Evolutionary conservation across 53 echinoderm and acorn worm species (phyloP).

Genomic region (Arbacia lixula): DNA sequence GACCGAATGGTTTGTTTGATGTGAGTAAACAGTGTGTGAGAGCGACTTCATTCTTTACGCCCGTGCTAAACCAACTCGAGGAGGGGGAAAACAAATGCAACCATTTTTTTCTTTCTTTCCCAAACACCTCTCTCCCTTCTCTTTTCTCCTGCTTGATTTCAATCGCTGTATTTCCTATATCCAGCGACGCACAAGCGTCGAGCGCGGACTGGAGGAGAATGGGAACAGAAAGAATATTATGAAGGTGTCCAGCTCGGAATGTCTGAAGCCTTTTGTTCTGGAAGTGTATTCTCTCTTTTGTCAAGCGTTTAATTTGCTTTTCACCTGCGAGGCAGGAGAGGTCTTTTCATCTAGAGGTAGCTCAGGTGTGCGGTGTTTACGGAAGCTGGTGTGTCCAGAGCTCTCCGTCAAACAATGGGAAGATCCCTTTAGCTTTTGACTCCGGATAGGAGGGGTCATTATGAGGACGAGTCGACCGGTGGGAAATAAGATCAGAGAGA

Average conservation of each 20-base stretch:
- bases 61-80: conserved; percentile 22
- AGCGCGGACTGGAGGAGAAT: no score
- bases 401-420: conserved; percentile 21
- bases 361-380: conserved; percentile 56
- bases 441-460: conserved; percentile 25
- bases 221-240: no score
- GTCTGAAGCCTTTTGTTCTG: conserved; percentile 1
- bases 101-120: not conserved
- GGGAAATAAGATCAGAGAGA: not conserved
- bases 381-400: not conserved
- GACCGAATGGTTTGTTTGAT: conserved; percentile 21
- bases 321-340: conserved; percentile 15
- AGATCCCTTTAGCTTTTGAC: conserved; percentile 55
- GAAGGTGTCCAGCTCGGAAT: not conserved
- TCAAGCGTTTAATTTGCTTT: conserved; percentile 48
- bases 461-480: not conserved
- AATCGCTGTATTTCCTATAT: not conserved
- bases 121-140: not conserved
- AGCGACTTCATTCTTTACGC: not conserved
- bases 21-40: conserved; percentile 9
- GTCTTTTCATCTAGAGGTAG: conserved; percentile 10
- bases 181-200: no score
- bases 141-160: not conserved
- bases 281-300: not conserved
- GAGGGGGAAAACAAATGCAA: conserved; percentile 31